These are phyloP conservation scores for Neelides sp. DNA, from an alignment of 1,140 invertebrate species.

Conservation along the genomic window DNA sequence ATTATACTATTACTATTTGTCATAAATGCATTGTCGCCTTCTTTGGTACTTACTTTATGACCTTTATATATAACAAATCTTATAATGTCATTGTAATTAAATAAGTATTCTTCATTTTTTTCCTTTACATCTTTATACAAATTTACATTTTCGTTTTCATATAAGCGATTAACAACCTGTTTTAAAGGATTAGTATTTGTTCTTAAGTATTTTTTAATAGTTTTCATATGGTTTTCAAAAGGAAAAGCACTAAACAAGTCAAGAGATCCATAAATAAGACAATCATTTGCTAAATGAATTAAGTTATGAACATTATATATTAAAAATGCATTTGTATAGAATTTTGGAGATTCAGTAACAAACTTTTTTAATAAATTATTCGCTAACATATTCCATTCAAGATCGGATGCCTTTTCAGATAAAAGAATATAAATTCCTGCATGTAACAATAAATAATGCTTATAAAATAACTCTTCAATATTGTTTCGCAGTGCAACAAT, in stretches of 20 bases:
- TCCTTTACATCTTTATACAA: too few species aligned
- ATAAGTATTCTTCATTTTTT: too few species aligned
- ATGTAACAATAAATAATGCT: constrained; percentile 14
- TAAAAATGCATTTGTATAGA: neutral
- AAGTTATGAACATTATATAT: constrained; percentile 36
- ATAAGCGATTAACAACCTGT: constrained; percentile 14
- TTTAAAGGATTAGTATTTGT: neutral
- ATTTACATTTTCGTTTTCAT: constrained; percentile 4
- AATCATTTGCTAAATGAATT: constrained; percentile 37
- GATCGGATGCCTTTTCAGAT: neutral
- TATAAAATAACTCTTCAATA: neutral
- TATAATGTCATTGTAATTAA: too few species aligned
- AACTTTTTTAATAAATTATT: neutral
- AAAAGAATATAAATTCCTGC: constrained; percentile 20
- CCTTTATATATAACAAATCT: too few species aligned
- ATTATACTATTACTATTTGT: too few species aligned
- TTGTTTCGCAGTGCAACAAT: neutral
- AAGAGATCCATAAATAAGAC: constrained; percentile 34
- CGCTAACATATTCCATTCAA: constrained; percentile 1
- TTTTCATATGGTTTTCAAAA: constrained; percentile 37
- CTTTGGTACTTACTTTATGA: too few species aligned
- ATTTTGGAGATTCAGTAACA: neutral
- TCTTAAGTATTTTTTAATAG: constrained; percentile 11
- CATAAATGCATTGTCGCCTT: too few species aligned
- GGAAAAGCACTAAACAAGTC: constrained; percentile 37